Conservation (phyloP, 2,113 vertebrate genomes). For the Microcebus ravelobensis region DNA sequence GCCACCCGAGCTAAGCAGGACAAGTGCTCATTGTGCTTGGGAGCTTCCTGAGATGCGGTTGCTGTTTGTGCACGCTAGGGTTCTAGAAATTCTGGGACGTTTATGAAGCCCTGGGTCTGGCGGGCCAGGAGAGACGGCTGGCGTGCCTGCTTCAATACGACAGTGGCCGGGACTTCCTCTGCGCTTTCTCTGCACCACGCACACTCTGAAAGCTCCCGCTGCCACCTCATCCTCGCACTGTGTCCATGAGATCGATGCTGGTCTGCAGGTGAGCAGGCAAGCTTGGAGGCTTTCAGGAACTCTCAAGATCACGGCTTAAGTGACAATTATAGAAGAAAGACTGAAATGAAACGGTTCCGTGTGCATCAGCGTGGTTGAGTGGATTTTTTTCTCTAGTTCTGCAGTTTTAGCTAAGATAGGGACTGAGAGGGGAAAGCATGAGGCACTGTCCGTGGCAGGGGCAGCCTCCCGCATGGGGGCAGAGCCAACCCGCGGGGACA, state of each 20-base stretch:
- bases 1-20: background rate
- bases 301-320: too few species aligned
- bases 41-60: too few species aligned
- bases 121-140: background rate
- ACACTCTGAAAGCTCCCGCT: fast-evolving
- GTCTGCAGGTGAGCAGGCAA: background rate
- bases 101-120: background rate
- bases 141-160: fast-evolving
- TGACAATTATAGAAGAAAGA: background rate
- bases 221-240: fast-evolving
- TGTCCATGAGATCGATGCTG: fast-evolving
- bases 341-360: background rate
- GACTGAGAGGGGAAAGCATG: background rate
- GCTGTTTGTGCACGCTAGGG: fast-evolving
- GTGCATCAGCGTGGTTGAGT: fast-evolving
- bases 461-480: background rate
- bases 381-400: background rate
- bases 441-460: background rate
- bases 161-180: too few species aligned
- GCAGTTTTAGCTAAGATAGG: background rate
- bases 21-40: fast-evolving
- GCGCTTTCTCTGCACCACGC: fast-evolving
- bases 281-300: background rate
- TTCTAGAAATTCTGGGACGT: background rate
- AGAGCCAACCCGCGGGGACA: background rate